Base-by-base conservation (phyloP, 2,888 invertebrate genomes). In the Cephus nigrinus region DNA sequence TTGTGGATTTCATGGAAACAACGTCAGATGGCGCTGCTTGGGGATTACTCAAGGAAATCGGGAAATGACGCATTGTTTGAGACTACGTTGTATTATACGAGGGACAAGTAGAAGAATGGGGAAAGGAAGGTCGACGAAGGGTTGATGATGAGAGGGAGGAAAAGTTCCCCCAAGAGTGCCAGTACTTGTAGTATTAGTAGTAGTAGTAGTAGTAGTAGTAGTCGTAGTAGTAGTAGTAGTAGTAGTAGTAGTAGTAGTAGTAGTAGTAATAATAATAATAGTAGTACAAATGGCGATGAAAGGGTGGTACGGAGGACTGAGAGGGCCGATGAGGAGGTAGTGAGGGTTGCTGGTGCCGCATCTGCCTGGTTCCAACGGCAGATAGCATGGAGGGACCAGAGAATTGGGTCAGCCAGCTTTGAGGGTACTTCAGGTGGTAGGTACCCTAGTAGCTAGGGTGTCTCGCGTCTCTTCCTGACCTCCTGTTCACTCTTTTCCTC, bases 401-500 rank as follows among this genome's bases (percentile, higher is more conserved):
- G 89, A 89, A 88, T 89, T 89, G 88, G 89, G 89, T 90, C 89
- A 88, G 88, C 84, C 85, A 82, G 86, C 83, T 87, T 88, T 83
- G 83, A 89, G 88, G 79, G 86, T 84, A 84, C 89, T 90, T 85
- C 85, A 90, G 87, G 88, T 89, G 87, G 40, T 86, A 85, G 84
- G 82, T 84, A 83, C 82, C 83, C 83, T 84, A 84, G 30, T 69
- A 69, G 69, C 69, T 69, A 30, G 31, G 30, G 69, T 69, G 32
- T 40, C 31, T 69, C 69, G 15, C 69, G 69, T 69, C 69, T 69
- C 69, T 69, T 30, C 74, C 75, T 77, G 30, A 80, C 76, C 74
- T 75, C 73, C 75, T 74, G 75, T 33, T 75, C 69, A 69, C 76
- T 69, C 69, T 23, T 77, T 75, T 75, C 78, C 75, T 76, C 69